phyloP scores from a whole-genome alignment of 2,797 vertebrate genomes.

The Onychomys arenicola region DNA sequence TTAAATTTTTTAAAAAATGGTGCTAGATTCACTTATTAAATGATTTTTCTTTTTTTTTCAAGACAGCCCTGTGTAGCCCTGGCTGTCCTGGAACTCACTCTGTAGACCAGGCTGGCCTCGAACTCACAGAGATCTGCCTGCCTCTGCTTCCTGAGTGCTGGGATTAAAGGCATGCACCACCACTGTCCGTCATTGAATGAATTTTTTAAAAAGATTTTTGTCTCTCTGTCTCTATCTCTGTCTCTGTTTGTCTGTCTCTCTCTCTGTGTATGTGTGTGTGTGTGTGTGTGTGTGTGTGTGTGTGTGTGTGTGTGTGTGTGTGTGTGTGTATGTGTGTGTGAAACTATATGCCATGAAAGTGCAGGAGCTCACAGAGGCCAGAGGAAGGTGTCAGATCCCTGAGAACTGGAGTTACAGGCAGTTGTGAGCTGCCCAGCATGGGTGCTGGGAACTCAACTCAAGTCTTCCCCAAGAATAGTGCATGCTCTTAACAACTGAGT shows the following conservation, averaged over 20 bases:
- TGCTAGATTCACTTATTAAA: background rate
- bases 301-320: background rate
- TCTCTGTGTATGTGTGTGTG: no score
- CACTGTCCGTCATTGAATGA: background rate
- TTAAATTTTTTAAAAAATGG: constrained; percentile 4
- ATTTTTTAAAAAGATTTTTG: background rate
- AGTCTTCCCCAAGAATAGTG: background rate
- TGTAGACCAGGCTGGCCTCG: no score
- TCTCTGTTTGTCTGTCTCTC: no score
- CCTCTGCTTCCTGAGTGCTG: no score
- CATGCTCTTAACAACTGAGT: background rate
- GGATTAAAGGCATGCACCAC: no score
- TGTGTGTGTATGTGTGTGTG: background rate
- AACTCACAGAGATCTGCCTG: no score
- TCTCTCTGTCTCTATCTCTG: no score
- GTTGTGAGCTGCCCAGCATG: background rate
- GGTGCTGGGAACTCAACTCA: background rate
- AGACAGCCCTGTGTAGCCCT: no score
- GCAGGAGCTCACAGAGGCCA: background rate
- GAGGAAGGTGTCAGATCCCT: background rate
- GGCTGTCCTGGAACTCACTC: no score
- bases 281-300: no score
- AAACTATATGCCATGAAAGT: background rate
- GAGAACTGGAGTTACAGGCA: background rate
- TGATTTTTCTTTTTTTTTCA: background rate